Percentiles rank a stretch among this genome's conserved stretches.
phyloP scores from a whole-genome alignment of 2,113 vertebrate genomes.

The Forbesichthys agassizii region DNA sequence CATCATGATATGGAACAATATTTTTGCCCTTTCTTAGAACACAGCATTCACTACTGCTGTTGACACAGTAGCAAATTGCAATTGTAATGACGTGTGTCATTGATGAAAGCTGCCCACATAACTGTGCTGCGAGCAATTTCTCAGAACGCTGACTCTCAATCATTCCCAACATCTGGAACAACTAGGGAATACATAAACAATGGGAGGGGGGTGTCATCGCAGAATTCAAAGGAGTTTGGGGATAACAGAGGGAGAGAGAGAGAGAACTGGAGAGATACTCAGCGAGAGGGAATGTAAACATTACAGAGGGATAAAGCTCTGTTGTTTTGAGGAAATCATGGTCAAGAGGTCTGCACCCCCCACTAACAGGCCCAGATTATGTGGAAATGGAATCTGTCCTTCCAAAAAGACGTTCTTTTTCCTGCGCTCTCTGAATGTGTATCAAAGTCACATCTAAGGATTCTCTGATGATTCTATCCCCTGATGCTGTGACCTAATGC shows the following conservation, averaged over 20 bases:
- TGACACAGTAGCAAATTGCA: constrained; percentile 62
- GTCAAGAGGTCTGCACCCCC: constrained; percentile 53
- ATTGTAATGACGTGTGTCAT: constrained; percentile 70
- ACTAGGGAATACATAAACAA: constrained; percentile 70
- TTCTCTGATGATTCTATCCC: constrained; percentile 35
- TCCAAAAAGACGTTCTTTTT: constrained; percentile 46
- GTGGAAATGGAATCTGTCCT: constrained; percentile 56
- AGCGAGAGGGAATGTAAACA: constrained; percentile 67
- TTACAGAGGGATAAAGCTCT: constrained; percentile 50
- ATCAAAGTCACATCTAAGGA: constrained; percentile 59
- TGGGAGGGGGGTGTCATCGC: constrained; percentile 41
- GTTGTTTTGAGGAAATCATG: constrained; percentile 56
- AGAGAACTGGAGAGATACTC: neutral
- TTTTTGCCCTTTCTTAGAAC: constrained; percentile 24
- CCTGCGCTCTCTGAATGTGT: constrained; percentile 44
- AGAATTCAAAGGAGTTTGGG: constrained; percentile 47
- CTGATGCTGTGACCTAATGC: constrained; percentile 39
- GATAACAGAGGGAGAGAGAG: neutral
- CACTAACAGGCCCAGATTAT: constrained; percentile 40
- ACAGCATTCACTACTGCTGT: constrained; percentile 29
- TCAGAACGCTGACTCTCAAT: constrained; percentile 71
- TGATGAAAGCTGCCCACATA: constrained; percentile 71
- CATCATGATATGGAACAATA: constrained; percentile 36
- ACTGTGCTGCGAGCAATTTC: constrained; percentile 61
- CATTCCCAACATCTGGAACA: constrained; percentile 76